phyloP scores from a whole-genome alignment of 2,888 invertebrate genomes.

The Alsophila aescularia region DNA sequence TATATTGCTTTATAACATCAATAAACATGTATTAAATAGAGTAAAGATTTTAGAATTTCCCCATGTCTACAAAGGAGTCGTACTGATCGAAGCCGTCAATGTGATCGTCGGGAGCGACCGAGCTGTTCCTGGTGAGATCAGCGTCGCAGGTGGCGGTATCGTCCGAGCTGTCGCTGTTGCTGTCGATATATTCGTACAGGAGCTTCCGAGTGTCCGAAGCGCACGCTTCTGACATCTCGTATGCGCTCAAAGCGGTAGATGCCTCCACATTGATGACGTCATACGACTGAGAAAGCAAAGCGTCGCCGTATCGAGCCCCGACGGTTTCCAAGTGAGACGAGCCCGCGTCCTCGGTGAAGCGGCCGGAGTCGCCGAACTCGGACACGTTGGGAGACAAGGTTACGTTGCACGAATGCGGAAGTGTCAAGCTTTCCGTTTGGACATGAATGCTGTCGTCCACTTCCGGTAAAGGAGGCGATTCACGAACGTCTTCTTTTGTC shows the following conservation, averaged over 20 bases:
- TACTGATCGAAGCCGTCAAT: conserved; percentile 76
- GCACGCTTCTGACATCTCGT: conserved; percentile 46
- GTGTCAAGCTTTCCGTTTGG: conserved; percentile 52
- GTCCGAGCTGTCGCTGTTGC: conserved; percentile 70
- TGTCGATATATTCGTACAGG: conserved; percentile 71
- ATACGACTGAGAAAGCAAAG: conserved; percentile 69
- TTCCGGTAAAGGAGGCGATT: conserved; percentile 45
- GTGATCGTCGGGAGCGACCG: conserved; percentile 49
- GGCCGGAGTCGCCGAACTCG: conserved; percentile 73
- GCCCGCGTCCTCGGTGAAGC: conserved; percentile 72
- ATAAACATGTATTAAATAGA: conserved; percentile 39
- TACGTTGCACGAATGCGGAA: conserved; percentile 53
- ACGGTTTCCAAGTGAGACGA: conserved; percentile 65
- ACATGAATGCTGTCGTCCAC: conserved; percentile 51
- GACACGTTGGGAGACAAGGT: conserved; percentile 65
- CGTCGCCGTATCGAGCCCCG: conserved; percentile 64
- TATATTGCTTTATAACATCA: conserved; percentile 43
- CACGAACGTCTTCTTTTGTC: conserved; percentile 50
- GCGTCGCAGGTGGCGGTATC: conserved; percentile 69
- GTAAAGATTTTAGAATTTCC: conserved; percentile 67
- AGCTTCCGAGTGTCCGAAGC: conserved; percentile 34
- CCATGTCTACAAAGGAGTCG: conserved; percentile 82
- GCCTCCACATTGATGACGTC: conserved; percentile 65
- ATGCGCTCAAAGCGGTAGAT: conserved; percentile 42
- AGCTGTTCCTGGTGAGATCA: conserved; percentile 35